Conservation (phyloP, 2,113 vertebrate genomes). For the Orientallactaga bullata region DNA sequence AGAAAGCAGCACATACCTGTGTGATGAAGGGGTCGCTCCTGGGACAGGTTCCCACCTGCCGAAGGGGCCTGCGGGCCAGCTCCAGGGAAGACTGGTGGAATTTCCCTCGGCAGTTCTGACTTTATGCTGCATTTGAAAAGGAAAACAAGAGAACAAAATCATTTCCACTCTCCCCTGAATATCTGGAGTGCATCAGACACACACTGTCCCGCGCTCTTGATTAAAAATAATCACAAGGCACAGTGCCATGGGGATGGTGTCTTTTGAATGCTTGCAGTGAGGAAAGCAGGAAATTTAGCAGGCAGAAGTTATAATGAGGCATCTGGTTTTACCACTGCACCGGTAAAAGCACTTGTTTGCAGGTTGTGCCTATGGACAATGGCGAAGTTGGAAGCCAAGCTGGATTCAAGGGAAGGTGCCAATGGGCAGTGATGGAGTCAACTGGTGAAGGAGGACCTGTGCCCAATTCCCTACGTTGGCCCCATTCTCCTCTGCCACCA, state of each 20-base stretch:
- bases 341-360: neutral
- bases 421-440: fast-evolving
- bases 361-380: neutral
- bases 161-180: neutral
- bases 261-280: neutral
- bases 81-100: neutral
- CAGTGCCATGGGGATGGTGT: neutral
- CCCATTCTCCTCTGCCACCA: fast-evolving
- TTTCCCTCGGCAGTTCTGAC: neutral
- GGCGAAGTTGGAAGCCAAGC: fast-evolving
- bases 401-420: fast-evolving
- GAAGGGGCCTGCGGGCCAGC: neutral
- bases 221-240: constrained; percentile 38
- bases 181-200: constrained; percentile 14
- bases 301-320: neutral
- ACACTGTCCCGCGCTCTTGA: neutral
- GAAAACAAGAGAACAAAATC: constrained; percentile 55
- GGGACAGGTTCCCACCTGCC: neutral
- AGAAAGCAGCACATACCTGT: constrained; percentile 37
- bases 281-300: neutral
- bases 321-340: fast-evolving
- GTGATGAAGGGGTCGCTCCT: neutral
- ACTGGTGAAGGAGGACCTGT: neutral
- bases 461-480: fast-evolving
- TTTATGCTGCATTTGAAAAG: constrained; percentile 24